Evolutionary conservation across 1,140 invertebrate genomes (phyloP).

Genomic region (Drosophila repleta): DNA sequence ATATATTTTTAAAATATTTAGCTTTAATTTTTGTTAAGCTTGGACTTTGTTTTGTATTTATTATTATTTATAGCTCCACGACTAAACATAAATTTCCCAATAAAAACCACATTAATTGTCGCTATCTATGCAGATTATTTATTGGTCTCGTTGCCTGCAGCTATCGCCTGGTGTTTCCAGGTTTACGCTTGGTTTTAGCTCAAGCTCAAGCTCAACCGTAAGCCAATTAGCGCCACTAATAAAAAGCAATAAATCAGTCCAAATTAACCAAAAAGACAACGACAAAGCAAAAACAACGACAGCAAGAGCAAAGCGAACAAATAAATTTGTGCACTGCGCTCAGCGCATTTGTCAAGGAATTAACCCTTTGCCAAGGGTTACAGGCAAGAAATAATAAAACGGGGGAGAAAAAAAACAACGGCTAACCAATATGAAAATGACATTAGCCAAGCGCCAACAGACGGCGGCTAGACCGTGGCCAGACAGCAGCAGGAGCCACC

Average conservation of each 20-base stretch:
- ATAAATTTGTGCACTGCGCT: slow-evolving; percentile 43
- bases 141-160: neutral
- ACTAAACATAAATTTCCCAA: neutral
- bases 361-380: slow-evolving; percentile 55
- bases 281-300: too few species aligned
- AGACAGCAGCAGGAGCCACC: slow-evolving; percentile 31
- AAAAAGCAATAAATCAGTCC: slow-evolving; percentile 65
- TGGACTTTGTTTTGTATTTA: neutral
- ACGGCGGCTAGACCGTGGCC: slow-evolving; percentile 63
- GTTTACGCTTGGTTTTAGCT: neutral
- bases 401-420: slow-evolving; percentile 6
- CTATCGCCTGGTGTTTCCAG: neutral
- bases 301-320: slow-evolving; percentile 20
- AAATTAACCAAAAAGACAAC: slow-evolving; percentile 46
- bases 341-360: slow-evolving; percentile 57
- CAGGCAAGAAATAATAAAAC: slow-evolving; percentile 4
- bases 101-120: neutral
- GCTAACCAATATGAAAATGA: slow-evolving; percentile 63
- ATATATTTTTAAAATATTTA: neutral
- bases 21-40: neutral
- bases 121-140: slow-evolving; percentile 6
- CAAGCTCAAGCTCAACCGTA: slow-evolving; percentile 20
- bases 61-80: neutral
- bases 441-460: slow-evolving; percentile 71
- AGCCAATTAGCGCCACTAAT: slow-evolving; percentile 67